Evolutionary conservation across 2,797 vertebrate genomes (phyloP), one percentile per base, ranked within the genome.

Genomic region (Centropyge bicolor): DNA sequence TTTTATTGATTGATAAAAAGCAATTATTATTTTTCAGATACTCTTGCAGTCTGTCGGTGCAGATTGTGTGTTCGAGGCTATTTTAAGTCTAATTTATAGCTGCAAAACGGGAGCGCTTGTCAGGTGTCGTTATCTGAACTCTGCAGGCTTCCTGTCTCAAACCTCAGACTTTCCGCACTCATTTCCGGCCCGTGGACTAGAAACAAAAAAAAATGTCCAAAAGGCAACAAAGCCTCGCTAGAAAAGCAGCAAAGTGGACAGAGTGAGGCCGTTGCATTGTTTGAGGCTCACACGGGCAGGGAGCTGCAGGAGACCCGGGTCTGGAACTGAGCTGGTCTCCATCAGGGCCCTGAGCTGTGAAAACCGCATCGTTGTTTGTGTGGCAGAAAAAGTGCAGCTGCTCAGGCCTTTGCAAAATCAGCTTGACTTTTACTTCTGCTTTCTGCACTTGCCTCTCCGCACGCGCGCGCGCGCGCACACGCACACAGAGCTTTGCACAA

Each of bases 121-220:
- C 95, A 96, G 95, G 95, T 96, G 95, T 94, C 90, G 95, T 96
- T 96, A 97, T 97, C 96, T 94, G 89, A 93, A 84, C 86, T 86
- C 84, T 78, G 90, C 95, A 95, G 92, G 93, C 95, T 96, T 97
- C 96, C 96, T 93, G 95, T 94, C 92, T 94, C 89, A 93, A 93
- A 95, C 94, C 95, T 94, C 95, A 95, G 91, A 94, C 93, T 96
- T 96, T 95, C 96, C 95, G 95, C 93, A 91, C 94, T 90, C 84
- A 88, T 93, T 94, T 95, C 94, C 94, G 94, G 83, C 85, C 82
- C 81, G 86, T 89, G 89, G 84, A 89, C 87, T 52, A 52, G 31
- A 88, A 87, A 81, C 84, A 84, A 65, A 70, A 68, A 86, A 74
- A 84, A 69, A 57, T 10, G 24, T 0, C 12, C 65, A 84, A 84